Evolutionary conservation across 2,113 vertebrate species (phyloP), one percentile per base, ranked within the genome.

Genomic region (Asarcornis scutulata): DNA sequence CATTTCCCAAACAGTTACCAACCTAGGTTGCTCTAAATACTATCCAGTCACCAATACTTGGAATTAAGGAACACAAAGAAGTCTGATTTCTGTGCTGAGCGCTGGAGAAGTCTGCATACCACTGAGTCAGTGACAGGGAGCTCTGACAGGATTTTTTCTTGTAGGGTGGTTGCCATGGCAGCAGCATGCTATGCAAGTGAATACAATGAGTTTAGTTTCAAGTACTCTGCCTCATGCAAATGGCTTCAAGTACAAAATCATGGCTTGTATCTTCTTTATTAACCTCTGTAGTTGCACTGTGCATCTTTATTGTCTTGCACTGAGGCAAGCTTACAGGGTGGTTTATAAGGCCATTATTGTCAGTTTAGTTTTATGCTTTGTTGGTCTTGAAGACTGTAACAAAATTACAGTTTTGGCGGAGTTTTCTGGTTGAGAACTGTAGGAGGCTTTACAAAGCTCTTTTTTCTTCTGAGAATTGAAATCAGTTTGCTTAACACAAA

Each of bases 131-230:
- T 89, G 92, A 81, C 77, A 91, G 88, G 56, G 66, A 73, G 85
- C 90, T 46, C 72, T 89, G 77, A 73, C 52, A 36, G 13, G 3
- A 90, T 64, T 34, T 59, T 74, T 23, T 75, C 83, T 76, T 76
- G 74, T 82, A 69, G 58, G 86, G 79, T 3, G 68, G 96, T 94
- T 96, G 92, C 95, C 79, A 92, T 92, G 88, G 93, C 94, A 94
- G 62, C 95, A 86, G 63, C 48, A 12, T 60, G 80, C 66, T 91
- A 13, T 34, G 83, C 69, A 36, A 80, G 42, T 11, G 48, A 91
- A 53, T 48, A 53, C 48, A 83, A 44, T 25, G 62, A 82, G 44
- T 82, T 91, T 69, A 66, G 69, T 86, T 92, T 66, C 64, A 94
- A 66, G 81, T 95, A 79, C 63, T 87, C 75, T 83, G 66, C 71